phyloP scores from a whole-genome alignment of 2,797 vertebrate genomes.

The Odontamblyopus rebecca region DNA sequence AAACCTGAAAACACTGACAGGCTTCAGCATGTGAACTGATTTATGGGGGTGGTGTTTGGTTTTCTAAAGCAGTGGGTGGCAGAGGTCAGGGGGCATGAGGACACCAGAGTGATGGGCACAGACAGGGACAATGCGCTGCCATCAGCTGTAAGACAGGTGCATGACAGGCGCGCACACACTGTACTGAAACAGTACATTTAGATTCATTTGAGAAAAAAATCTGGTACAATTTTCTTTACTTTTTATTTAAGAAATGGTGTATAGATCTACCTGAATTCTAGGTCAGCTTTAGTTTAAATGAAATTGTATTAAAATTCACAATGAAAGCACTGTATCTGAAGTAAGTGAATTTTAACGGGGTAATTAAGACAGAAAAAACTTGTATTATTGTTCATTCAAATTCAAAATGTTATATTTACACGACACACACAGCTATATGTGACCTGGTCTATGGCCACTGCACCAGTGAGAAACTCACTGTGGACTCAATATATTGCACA shows the following conservation, averaged over 20 bases:
- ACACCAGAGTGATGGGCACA: constrained; percentile 43
- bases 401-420: not conserved
- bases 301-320: too few relatives aligned
- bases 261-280: too few relatives aligned
- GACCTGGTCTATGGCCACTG: constrained; percentile 1
- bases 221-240: too few relatives aligned
- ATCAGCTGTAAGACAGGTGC: constrained; percentile 73
- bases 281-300: too few relatives aligned
- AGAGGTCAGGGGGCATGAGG: constrained; percentile 46
- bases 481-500: constrained; percentile 66
- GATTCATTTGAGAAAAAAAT: too few relatives aligned
- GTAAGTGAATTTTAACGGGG: too few relatives aligned
- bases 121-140: constrained; percentile 43
- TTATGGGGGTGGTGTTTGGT: constrained; percentile 24
- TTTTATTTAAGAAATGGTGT: too few relatives aligned
- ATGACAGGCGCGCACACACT: constrained; percentile 3
- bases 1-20: not conserved
- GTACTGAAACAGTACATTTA: not conserved
- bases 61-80: constrained; percentile 22
- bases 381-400: too few relatives aligned
- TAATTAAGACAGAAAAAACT: too few relatives aligned
- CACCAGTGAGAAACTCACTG: constrained; percentile 51
- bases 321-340: too few relatives aligned
- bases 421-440: not conserved
- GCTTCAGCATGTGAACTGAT: constrained; percentile 12